Conservation (phyloP, 2,797 vertebrate genomes). For the Lagorchestes hirsutus region DNA sequence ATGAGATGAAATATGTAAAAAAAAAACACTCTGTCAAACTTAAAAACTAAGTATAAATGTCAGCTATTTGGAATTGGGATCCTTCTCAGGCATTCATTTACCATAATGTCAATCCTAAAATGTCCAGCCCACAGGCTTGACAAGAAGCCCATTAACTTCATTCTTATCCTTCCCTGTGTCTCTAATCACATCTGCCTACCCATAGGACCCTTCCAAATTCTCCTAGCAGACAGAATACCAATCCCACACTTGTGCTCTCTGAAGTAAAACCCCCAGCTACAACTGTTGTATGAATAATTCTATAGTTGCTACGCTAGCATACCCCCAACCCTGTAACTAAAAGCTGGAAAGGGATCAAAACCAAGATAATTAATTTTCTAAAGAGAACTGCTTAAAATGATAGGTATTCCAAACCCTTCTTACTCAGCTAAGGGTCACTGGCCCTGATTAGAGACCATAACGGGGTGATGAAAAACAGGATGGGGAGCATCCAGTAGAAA, state of each 20-base stretch:
- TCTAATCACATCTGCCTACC: neutral
- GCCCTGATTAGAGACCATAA: too few relatives aligned
- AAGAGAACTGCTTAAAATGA: neutral
- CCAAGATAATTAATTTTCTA: neutral
- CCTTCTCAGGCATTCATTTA: neutral
- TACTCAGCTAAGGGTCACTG: too few relatives aligned
- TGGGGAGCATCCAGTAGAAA: neutral
- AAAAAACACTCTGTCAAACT: neutral
- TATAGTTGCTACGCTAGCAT: neutral
- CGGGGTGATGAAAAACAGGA: neutral
- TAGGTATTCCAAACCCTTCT: neutral
- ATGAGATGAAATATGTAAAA: neutral
- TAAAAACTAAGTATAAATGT: neutral
- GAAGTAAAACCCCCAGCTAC: neutral
- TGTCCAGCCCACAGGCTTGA: neutral
- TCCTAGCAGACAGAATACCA: neutral
- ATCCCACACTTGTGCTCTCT: neutral
- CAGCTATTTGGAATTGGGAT: neutral
- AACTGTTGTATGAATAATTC: neutral
- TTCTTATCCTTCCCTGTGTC: neutral
- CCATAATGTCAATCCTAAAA: neutral
- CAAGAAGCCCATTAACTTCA: neutral
- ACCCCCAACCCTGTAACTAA: neutral
- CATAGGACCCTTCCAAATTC: neutral
- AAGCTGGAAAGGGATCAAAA: neutral